Conservation (phyloP, 2,888 invertebrate species). For the Helicoverpa assulta region DNA sequence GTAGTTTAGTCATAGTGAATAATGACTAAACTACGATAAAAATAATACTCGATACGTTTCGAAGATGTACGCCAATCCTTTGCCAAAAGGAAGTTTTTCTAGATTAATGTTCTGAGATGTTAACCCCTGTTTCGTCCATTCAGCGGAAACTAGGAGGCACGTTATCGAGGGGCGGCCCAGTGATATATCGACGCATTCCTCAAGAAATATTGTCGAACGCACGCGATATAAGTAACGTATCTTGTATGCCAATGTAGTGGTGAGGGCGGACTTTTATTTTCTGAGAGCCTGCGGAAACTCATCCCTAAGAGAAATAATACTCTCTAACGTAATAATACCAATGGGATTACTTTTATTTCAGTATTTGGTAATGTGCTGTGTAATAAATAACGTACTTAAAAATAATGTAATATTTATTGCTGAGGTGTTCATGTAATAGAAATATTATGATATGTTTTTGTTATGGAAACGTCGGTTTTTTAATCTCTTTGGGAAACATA, state of each 20-base stretch:
- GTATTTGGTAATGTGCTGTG: constrained; percentile 32
- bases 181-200: constrained; percentile 84
- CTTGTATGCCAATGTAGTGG: constrained; percentile 66
- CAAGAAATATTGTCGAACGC: constrained; percentile 81
- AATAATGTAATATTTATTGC: background rate
- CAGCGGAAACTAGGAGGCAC: constrained; percentile 78
- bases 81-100: constrained; percentile 47
- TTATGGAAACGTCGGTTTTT: constrained; percentile 5
- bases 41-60: constrained; percentile 6
- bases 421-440: constrained; percentile 14
- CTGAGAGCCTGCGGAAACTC: constrained; percentile 61
- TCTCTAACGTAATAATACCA: constrained; percentile 26
- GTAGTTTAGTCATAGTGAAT: too few species aligned
- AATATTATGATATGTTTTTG: constrained; percentile 27
- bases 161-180: constrained; percentile 80
- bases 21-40: constrained; percentile 4
- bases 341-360: constrained; percentile 48
- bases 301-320: constrained; percentile 52
- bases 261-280: constrained; percentile 61
- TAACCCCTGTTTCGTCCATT: constrained; percentile 68
- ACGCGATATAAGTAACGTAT: constrained; percentile 76
- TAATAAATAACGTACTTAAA: constrained; percentile 25
- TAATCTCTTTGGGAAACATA: constrained; percentile 9
- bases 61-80: constrained; percentile 35
- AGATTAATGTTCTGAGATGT: constrained; percentile 45